Base-by-base conservation (phyloP, 2,888 invertebrate species). In the Pollenia griseotomentosa region DNA sequence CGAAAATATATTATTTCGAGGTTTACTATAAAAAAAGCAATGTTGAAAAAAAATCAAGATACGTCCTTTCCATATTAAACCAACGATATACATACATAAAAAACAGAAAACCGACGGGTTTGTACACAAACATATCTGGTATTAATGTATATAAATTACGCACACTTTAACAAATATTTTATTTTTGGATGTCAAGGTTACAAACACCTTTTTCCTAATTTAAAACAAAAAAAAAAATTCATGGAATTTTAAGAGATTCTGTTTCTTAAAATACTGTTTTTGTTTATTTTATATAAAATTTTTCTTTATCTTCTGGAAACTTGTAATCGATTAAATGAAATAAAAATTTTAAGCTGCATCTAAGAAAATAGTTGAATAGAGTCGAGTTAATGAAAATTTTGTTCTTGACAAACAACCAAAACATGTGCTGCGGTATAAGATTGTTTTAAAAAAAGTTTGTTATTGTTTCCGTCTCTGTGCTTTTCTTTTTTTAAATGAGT, bases 121-220 rank as follows among this genome's bases (percentile, higher is more conserved):
- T 6, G 4, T 33, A 4, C 33, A 33, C 33, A 6, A 33, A 33
- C 33, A 33, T 23, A 33, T 33, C 33, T 33, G 33, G 5, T 33
- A 33, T 33, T 33, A 33, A 33, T 33, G 33, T 6, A 33, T 6
- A 33, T 33, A 6, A 4, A 33, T 33, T 33, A 6, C 4, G 6
- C 33, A 33, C 6, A 33, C 33, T 70, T 77, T 40, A 70, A 63
- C 68, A 55, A 46, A 66, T 23, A 51, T 66, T 33, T 33, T 68
- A 68, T 57, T 68, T 82, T 74, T 51, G 46, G 75, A 70, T 63
- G 55, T 77, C 83, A 83, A 83, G 75, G 83, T 48, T 63, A 48
- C 10, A 12, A 11, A 33, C 44, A 44, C 7, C n/a, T 14, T 46
- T 65, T 46, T 16, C 48, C 33, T 33, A 33, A 33, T 33, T 66